Evolutionary conservation across 2,888 invertebrate genomes (phyloP).

Genomic region (Drosophila crucigera): DNA sequence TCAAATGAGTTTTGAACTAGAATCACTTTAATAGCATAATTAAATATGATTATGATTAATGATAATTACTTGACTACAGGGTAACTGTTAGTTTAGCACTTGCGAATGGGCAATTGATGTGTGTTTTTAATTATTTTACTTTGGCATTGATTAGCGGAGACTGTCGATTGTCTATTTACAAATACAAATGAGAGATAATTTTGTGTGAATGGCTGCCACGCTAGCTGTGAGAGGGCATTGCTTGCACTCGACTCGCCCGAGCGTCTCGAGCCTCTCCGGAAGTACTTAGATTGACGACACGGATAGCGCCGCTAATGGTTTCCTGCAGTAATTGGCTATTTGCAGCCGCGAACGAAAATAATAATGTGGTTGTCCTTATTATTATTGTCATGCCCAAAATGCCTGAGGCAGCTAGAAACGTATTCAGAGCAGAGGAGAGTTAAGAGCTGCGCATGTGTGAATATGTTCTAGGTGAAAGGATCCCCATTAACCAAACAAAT

Average conservation of each 20-base stretch:
- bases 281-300: slow-evolving; percentile 43
- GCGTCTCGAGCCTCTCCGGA: slow-evolving; percentile 37
- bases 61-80: not conserved
- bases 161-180: slow-evolving; percentile 4
- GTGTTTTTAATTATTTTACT: slow-evolving; percentile 11
- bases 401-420: slow-evolving; percentile 10
- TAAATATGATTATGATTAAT: too few species aligned
- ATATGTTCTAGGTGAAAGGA: not conserved
- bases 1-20: not conserved
- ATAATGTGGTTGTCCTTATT: slow-evolving; percentile 33
- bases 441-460: slow-evolving; percentile 3
- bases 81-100: not conserved
- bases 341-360: slow-evolving; percentile 41
- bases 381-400: slow-evolving; percentile 17
- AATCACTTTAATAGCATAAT: not conserved
- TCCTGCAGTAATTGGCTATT: slow-evolving; percentile 44
- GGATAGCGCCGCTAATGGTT: slow-evolving; percentile 38
- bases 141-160: slow-evolving; percentile 26
- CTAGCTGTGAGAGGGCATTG: slow-evolving; percentile 7
- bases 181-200: slow-evolving; percentile 20
- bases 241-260: slow-evolving; percentile 6
- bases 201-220: slow-evolving; percentile 4
- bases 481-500: not conserved
- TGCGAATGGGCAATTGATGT: not conserved
- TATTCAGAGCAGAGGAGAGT: not conserved